Conservation (phyloP, 2,888 invertebrate species). For the Lochmaea capreae region DNA sequence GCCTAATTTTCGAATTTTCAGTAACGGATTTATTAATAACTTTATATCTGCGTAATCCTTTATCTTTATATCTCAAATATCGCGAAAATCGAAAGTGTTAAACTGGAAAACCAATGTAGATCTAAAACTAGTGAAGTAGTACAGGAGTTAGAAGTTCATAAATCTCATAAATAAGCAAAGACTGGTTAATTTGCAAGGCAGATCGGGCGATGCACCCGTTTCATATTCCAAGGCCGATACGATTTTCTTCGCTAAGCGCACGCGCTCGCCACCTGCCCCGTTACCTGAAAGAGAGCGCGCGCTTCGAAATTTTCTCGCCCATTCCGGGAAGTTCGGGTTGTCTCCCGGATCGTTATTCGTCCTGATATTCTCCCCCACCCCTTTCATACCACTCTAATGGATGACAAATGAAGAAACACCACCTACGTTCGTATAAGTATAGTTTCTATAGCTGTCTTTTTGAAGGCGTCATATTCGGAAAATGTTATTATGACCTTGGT, state of each 20-base stretch:
- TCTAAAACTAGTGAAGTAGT: conserved; percentile 34
- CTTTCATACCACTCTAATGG: conserved; percentile 63
- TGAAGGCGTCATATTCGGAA: conserved; percentile 34
- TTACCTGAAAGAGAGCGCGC: conserved; percentile 56
- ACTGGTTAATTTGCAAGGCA: conserved; percentile 66
- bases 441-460: neutral
- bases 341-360: conserved; percentile 66
- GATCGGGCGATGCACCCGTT: conserved; percentile 63
- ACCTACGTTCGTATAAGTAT: conserved; percentile 31
- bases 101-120: conserved; percentile 15
- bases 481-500: conserved; percentile 56
- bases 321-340: conserved; percentile 48
- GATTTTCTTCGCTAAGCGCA: conserved; percentile 33
- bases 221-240: conserved; percentile 60
- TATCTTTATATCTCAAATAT: neutral
- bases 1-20: too few relatives aligned
- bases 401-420: conserved; percentile 52
- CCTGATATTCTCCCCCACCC: conserved; percentile 62
- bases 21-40: too few relatives aligned
- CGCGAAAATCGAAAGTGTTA: conserved; percentile 29
- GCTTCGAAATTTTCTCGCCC: conserved; percentile 42
- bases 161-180: conserved; percentile 65
- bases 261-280: conserved; percentile 47
- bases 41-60: too few relatives aligned
- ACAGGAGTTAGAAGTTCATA: conserved; percentile 64